Conservation (phyloP, 2,888 invertebrate species). For the Drosophila rubida region DNA sequence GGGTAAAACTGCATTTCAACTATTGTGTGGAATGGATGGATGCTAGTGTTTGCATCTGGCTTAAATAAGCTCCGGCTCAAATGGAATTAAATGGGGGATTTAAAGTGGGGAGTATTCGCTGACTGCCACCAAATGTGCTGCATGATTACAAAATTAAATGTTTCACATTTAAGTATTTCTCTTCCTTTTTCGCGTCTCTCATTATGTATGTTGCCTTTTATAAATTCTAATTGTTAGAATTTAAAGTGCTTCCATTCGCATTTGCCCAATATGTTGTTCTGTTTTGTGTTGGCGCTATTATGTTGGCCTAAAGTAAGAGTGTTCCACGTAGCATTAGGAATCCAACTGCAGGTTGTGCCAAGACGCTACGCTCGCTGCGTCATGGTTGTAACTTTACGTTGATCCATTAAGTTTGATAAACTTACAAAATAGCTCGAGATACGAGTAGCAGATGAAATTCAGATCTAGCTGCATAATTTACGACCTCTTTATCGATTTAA, state of each 20-base stretch:
- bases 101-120: conserved; percentile 36
- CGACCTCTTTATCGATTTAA: conserved; percentile 15
- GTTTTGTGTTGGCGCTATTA: conserved; percentile 53
- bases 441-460: conserved; percentile 15
- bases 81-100: conserved; percentile 19
- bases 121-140: conserved; percentile 45
- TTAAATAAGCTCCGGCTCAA: conserved; percentile 66
- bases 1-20: conserved; percentile 38
- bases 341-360: conserved; percentile 41
- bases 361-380: conserved; percentile 13
- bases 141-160: conserved; percentile 43
- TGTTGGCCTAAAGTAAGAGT: conserved; percentile 68
- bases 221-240: conserved; percentile 50
- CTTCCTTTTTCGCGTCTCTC: conserved; percentile 2
- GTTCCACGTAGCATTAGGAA: conserved; percentile 56
- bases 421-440: conserved; percentile 45
- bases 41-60: conserved; percentile 40
- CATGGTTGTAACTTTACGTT: conserved; percentile 17
- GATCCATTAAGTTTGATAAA: conserved; percentile 36
- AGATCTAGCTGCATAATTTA: conserved; percentile 35
- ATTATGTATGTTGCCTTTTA: conserved; percentile 7
- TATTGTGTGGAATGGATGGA: conserved; percentile 51
- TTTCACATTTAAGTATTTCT: conserved; percentile 7
- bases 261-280: conserved; percentile 49
- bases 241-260: conserved; percentile 39